Evolutionary conservation across 2,888 invertebrate species (phyloP).

Genomic region (Allygus modestus): DNA sequence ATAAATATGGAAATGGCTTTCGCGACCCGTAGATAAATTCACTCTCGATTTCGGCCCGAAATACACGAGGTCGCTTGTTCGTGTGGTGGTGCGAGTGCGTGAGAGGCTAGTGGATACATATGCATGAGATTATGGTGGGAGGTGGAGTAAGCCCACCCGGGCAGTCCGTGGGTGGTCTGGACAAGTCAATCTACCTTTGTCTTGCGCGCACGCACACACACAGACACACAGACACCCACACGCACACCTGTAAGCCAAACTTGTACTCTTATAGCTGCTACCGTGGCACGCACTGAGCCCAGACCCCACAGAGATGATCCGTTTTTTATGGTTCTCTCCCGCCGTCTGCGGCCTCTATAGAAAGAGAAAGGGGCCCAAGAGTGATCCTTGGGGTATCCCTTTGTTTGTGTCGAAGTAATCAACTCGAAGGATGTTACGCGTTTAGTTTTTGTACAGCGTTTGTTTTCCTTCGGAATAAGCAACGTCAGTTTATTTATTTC

Average conservation of each 20-base stretch:
- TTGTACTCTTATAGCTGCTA: neutral
- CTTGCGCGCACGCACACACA: constrained; percentile 2
- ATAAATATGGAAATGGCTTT: constrained; percentile 52
- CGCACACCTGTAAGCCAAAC: neutral
- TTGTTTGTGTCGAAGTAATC: neutral
- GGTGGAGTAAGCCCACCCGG: constrained; percentile 35
- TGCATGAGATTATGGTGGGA: constrained; percentile 20
- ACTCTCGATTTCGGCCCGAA: constrained; percentile 15
- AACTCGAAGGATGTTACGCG: too few species aligned
- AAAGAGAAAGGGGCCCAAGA: constrained; percentile 13
- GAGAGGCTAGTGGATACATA: too few species aligned
- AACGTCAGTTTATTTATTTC: too few species aligned
- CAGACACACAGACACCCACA: neutral
- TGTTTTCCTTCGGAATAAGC: too few species aligned
- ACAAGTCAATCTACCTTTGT: constrained; percentile 57
- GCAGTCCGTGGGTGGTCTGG: constrained; percentile 42
- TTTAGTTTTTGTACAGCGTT: neutral
- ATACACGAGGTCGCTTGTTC: constrained; percentile 3
- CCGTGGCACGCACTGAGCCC: constrained; percentile 29
- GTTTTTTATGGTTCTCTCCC: neutral
- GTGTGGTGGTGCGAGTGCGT: neutral
- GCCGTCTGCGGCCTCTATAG: neutral
- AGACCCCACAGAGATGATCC: constrained; percentile 15
- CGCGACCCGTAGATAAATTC: constrained; percentile 25
- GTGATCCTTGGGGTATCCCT: constrained; percentile 4